A percentile compares a stretch with the other conserved stretches of the same genome.
phyloP scores from a whole-genome alignment of 2,888 invertebrate species.

The Hydropsyche betteni region DNA sequence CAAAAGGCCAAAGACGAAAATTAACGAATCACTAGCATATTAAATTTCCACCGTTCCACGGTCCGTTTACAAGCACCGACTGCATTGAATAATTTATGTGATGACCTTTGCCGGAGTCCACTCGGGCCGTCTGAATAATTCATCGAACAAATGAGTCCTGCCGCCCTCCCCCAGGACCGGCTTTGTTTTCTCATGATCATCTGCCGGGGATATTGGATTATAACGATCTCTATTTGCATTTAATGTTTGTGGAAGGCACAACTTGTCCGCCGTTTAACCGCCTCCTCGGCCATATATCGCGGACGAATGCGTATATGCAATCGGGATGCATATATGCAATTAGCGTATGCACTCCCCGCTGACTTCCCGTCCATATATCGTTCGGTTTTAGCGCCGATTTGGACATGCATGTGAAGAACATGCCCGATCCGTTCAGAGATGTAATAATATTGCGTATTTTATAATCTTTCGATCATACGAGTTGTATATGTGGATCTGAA shows the following conservation, averaged over 20 bases:
- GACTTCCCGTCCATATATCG: neutral
- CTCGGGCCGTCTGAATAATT: conserved; percentile 18
- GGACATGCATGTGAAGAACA: neutral
- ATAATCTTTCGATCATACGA: neutral
- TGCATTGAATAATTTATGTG: conserved; percentile 29
- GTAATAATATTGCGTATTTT: neutral
- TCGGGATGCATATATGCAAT: neutral
- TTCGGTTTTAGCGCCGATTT: conserved; percentile 2
- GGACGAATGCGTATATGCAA: neutral
- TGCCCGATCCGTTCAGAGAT: neutral
- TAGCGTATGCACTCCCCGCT: conserved; percentile 1
- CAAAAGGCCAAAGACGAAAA: conserved; percentile 1
- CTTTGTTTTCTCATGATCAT: conserved; percentile 32
- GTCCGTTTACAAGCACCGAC: neutral
- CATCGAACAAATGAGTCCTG: conserved; percentile 25
- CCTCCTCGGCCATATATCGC: neutral
- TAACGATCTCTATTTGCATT: conserved; percentile 30
- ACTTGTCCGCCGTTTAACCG: conserved; percentile 5
- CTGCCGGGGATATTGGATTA: conserved; percentile 21
- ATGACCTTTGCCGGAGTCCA: conserved; percentile 23
- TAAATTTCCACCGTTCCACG: neutral
- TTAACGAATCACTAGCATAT: neutral
- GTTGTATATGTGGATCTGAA: neutral
- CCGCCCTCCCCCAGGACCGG: neutral
- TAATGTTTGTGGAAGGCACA: conserved; percentile 17